Base-by-base conservation (phyloP, 2,888 invertebrate species). In the Apamea sordens region DNA sequence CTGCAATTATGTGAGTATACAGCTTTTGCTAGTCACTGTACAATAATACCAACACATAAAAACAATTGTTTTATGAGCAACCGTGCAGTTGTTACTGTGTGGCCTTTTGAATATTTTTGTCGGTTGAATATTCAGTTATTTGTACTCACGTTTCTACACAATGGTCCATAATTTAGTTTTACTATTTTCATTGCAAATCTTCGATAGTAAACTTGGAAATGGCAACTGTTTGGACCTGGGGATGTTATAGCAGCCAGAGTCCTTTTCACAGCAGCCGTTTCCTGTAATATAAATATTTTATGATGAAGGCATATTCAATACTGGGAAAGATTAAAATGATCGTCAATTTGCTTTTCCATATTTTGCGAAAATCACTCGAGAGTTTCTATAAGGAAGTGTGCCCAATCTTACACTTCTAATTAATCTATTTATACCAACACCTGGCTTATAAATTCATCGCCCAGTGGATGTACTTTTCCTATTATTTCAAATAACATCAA, bases 121-220 rank as follows among this genome's bases (percentile, higher is more conserved):
- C 7, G 41, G 47, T 56, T 74, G 32, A 78, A 74, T 86, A 84
- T 83, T 79, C 74, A 79, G 61, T 78, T 86, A 78, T 86, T 83
- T 61, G 41, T 56, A 56, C 53, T 61, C 82, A 82, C 72, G 86
- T 68, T 70, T 76, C 41, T 36, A 77, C 47, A 84, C 76, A 82
- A 84, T 73, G 50, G 77, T 15, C 13, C 47, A 73, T 73, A 82
- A 70, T 70, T 74, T 76, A 75, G 44, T 79, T 75, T 69, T 53
- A 63, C 56, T 59, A 70, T 84, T 83, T 76, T 70, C 73, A 76
- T 84, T 71, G 56, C 70, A 80, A 73, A 80, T 83, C 73, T 79
- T 59, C 15, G 36, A 74, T 73, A 72, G 59, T 73, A 64, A 73
- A 79, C 21, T 56, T 64, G 7, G 5, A 36, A 50, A 36, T 64